Evolutionary conservation across 1,140 invertebrate species (phyloP).

Genomic region (Phymastichus coffea): DNA sequence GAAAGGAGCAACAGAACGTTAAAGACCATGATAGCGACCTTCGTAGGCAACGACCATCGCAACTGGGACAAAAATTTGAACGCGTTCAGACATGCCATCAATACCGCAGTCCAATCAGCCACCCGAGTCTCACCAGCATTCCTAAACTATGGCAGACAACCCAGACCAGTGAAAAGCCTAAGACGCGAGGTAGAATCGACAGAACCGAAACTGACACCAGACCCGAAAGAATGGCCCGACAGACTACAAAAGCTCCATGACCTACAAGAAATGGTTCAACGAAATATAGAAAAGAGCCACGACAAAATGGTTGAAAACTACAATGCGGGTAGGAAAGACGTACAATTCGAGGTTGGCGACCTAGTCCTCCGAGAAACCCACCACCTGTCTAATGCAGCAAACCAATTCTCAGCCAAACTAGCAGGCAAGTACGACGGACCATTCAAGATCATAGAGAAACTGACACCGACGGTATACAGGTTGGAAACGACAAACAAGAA

Average conservation of each 20-base stretch:
- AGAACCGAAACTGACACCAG: neutral
- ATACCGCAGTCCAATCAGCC: slow-evolving; percentile 35
- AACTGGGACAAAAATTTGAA: slow-evolving; percentile 43
- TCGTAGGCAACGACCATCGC: slow-evolving; percentile 42
- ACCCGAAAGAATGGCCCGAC: neutral
- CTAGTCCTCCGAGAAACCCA: slow-evolving; percentile 11
- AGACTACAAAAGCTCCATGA: neutral
- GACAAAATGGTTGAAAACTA: neutral
- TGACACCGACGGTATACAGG: neutral
- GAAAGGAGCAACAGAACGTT: slow-evolving; percentile 45
- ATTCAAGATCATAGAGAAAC: neutral
- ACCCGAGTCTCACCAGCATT: neutral
- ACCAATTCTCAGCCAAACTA: slow-evolving; percentile 19
- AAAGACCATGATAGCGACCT: slow-evolving; percentile 43
- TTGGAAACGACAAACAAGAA: too few species aligned
- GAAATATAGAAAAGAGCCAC: neutral
- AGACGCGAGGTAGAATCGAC: neutral
- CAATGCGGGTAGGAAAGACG: neutral
- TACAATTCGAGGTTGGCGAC: slow-evolving; percentile 13
- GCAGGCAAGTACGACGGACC: slow-evolving; percentile 21
- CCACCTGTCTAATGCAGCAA: slow-evolving; percentile 7
- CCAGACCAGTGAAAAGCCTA: neutral
- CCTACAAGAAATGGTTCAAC: neutral
- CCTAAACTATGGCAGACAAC: neutral
- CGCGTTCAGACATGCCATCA: slow-evolving; percentile 45